These are phyloP conservation scores for Julus scanicus DNA, from an alignment of 2,888 invertebrate genomes.

Conservation along the genomic window DNA sequence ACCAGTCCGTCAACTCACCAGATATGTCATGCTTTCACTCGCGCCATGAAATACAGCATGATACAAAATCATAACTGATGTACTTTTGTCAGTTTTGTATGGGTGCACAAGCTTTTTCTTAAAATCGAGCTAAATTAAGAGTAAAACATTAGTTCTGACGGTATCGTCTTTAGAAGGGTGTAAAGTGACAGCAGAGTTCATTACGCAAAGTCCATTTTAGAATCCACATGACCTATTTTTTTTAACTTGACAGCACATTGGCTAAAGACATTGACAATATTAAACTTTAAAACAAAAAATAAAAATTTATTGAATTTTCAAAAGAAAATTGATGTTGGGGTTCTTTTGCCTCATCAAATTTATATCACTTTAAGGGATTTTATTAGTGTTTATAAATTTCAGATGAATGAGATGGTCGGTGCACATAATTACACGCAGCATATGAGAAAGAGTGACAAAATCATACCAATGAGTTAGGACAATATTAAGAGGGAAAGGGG, in stretches of 20 bases:
- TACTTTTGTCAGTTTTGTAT: too few relatives aligned
- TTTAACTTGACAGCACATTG: too few relatives aligned
- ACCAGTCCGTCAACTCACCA: conserved; percentile 48
- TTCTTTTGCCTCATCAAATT: neutral
- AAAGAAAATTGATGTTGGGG: neutral
- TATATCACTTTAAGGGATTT: neutral
- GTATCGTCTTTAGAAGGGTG: too few relatives aligned
- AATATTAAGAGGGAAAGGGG: neutral
- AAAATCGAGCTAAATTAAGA: too few relatives aligned
- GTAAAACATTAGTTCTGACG: too few relatives aligned
- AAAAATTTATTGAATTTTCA: conserved; percentile 34
- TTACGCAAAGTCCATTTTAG: too few relatives aligned
- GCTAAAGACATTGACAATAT: neutral
- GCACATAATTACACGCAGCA: neutral
- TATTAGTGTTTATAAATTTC: neutral
- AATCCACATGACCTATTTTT: too few relatives aligned
- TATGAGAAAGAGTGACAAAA: neutral
- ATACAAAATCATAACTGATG: too few relatives aligned
- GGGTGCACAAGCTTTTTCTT: too few relatives aligned
- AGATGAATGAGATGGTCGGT: neutral
- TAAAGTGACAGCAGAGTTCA: too few relatives aligned
- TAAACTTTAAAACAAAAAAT: conserved; percentile 12
- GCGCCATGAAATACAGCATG: conserved; percentile 69
- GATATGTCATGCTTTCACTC: conserved; percentile 47
- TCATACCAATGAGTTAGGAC: too few relatives aligned